These are phyloP conservation scores for Cirrhinus mrigala DNA, from an alignment of 2,797 vertebrate genomes.

Conservation along the genomic window DNA sequence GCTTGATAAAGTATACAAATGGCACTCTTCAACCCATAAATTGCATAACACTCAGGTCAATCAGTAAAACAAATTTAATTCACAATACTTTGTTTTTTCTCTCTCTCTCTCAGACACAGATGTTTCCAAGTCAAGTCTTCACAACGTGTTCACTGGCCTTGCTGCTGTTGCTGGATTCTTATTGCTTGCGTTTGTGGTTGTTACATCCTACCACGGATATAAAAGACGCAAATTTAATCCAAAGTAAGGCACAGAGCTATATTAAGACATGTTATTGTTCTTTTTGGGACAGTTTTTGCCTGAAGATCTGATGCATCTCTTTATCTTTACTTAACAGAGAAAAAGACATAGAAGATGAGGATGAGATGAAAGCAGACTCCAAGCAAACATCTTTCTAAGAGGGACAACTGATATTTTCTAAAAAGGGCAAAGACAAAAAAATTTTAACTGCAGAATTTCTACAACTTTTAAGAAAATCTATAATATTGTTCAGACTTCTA, in stretches of 20 bases:
- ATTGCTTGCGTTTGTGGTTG: slow-evolving; percentile 54
- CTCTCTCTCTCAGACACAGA: not conserved
- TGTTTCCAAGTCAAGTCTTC: not conserved
- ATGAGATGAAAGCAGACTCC: not conserved
- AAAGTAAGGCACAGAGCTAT: slow-evolving; percentile 56
- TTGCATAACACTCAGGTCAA: not conserved
- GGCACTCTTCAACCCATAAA: not conserved
- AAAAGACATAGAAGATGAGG: not conserved
- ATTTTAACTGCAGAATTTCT: not conserved
- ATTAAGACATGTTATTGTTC: not conserved
- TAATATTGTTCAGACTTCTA: not conserved
- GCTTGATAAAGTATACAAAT: not conserved
- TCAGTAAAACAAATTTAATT: not conserved
- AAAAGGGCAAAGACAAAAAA: not conserved
- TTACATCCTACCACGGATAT: slow-evolving; percentile 32
- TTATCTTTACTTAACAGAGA: not conserved
- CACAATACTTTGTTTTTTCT: not conserved
- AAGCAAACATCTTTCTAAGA: slow-evolving; percentile 39
- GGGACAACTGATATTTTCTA: slow-evolving; percentile 14
- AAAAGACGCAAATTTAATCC: slow-evolving; percentile 42
- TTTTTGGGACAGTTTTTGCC: not conserved
- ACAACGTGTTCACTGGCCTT: slow-evolving; percentile 55
- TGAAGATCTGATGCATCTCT: not conserved
- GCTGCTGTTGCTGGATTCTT: slow-evolving; percentile 63
- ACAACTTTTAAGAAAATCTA: not conserved